Conservation (phyloP, 1,140 invertebrate genomes). For the Arctopsyche grandis region DNA sequence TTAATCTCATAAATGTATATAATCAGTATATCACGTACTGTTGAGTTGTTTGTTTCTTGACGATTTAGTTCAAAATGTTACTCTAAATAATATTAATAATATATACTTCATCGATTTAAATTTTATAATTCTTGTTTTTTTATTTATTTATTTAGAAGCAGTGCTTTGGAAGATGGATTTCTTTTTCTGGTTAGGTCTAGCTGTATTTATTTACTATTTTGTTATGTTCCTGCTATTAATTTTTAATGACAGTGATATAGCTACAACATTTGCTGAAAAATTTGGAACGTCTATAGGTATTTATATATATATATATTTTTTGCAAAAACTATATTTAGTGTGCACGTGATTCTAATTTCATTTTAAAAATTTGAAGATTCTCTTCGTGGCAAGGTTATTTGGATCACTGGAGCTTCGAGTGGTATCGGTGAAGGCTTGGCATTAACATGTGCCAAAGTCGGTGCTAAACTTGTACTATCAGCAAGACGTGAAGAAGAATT, state of each 20-base stretch:
- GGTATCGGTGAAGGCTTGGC: slow-evolving; percentile 87
- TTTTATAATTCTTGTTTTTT: too few relatives aligned
- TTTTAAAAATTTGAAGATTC: slow-evolving; percentile 59
- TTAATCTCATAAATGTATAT: too few relatives aligned
- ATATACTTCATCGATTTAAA: too few relatives aligned
- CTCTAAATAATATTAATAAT: too few relatives aligned
- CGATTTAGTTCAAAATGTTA: too few relatives aligned
- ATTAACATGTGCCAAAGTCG: slow-evolving; percentile 74
- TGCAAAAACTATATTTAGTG: background rate
- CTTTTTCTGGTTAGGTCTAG: slow-evolving; percentile 14
- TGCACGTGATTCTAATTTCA: slow-evolving; percentile 40
- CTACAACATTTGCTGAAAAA: slow-evolving; percentile 44
- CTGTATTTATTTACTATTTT: slow-evolving; percentile 3
- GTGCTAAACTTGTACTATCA: slow-evolving; percentile 80
- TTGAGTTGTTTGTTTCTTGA: too few relatives aligned
- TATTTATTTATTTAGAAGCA: too few relatives aligned
- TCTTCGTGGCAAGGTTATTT: slow-evolving; percentile 82
- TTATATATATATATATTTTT: slow-evolving; percentile 32
- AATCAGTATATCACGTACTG: too few relatives aligned
- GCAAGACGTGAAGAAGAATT: slow-evolving; percentile 78
- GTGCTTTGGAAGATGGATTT: background rate
- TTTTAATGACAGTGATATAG: slow-evolving; percentile 47
- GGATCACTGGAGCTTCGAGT: slow-evolving; percentile 90
- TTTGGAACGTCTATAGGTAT: slow-evolving; percentile 45
- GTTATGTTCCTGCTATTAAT: background rate